A percentile compares a stretch with the other conserved stretches of the same genome.
phyloP scores from a whole-genome alignment of 2,888 invertebrate genomes.

The Phoenoteleia sp. region DNA sequence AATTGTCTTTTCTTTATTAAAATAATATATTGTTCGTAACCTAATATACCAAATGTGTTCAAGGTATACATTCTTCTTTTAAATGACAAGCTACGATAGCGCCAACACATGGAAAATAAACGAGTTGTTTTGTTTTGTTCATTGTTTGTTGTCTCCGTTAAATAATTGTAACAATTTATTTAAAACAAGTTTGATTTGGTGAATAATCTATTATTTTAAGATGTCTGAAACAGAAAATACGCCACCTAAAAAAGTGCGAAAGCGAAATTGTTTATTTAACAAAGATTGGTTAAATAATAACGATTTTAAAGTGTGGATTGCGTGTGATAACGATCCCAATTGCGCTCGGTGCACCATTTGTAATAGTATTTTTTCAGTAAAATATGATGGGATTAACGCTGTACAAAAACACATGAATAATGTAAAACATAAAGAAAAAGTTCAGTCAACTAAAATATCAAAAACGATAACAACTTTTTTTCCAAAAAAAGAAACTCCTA shows the following conservation, averaged over 20 bases:
- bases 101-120: no score
- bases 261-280: slow-evolving; percentile 10
- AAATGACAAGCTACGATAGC: no score
- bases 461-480: not conserved
- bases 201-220: not conserved
- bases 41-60: no score
- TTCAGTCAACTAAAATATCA: not conserved
- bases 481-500: not conserved
- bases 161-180: not conserved
- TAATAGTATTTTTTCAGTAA: not conserved
- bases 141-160: no score
- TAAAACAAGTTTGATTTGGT: no score
- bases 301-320: slow-evolving; percentile 6
- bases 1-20: no score
- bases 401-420: not conserved
- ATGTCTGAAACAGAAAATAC: no score
- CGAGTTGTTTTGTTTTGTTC: no score
- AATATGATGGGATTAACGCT: slow-evolving; percentile 7
- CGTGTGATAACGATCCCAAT: not conserved
- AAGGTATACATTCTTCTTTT: no score
- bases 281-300: not conserved
- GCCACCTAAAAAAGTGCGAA: slow-evolving; percentile 8
- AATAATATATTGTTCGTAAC: no score
- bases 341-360: not conserved
- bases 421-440: not conserved